Evolutionary conservation across 2,797 vertebrate genomes (phyloP), one percentile per base, ranked within the genome.

Genomic region (Catharus ustulatus): DNA sequence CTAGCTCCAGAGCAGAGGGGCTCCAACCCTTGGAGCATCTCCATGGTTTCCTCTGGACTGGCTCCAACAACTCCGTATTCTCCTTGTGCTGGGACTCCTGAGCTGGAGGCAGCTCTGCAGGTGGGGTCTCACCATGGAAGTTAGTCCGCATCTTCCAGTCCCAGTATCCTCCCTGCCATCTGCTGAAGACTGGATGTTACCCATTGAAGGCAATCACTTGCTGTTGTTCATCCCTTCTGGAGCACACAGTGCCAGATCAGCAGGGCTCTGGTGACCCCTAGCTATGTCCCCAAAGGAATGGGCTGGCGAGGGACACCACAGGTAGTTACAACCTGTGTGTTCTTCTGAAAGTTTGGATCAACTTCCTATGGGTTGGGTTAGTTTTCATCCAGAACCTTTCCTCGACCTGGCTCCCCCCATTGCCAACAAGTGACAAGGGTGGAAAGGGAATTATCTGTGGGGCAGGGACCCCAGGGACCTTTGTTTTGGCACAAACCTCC

Each of bases 311-410:
- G 68, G 26, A 6, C 26, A 40, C n/a, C 36, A 48, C 45, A 7
- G 61, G n/a, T 21, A 20, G 14, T 62, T 30, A 32, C 1, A 3
- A 21, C 13, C 32, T 24, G 1, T 14, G 27, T 62, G 6, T 59
- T 90, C 40, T 71, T 46, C 46, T 71, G 30, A 59, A 83, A 94
- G 22, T 24, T 72, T 48, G 23, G 21, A 17, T 49, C 51, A 49
- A 0, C 26, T 59, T 6, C 74, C 11, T 4, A 0, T 55, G 72
- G 43, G 9, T 13, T 62, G 40, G 26, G 7, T 43, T 73, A 15
- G 2, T 62, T 75, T 71, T 73, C 68, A 67, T 10, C 5, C 45
- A 79, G 38, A 88, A 10, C 10, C 18, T 49, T 76, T 68, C 6
- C 43, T 51, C 73, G 11, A 22, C n/a, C 59, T 26, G 10, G 9